phyloP scores from a whole-genome alignment of 1,140 invertebrate genomes.

The Calephelis virginiensis region DNA sequence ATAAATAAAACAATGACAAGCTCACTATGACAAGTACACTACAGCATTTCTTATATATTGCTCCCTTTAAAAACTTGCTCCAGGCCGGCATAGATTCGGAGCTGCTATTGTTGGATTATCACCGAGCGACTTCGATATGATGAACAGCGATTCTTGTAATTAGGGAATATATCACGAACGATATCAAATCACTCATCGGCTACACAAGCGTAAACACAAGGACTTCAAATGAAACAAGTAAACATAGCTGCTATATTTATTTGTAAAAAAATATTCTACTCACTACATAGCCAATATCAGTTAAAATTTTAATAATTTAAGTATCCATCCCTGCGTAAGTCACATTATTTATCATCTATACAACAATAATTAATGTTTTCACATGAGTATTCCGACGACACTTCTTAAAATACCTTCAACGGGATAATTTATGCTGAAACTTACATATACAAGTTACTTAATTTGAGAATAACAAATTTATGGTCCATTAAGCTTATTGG shows the following conservation, averaged over 20 bases:
- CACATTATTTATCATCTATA: constrained; percentile 78
- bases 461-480: constrained; percentile 61
- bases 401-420: constrained; percentile 42
- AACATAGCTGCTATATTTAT: constrained; percentile 78
- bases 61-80: too few relatives aligned
- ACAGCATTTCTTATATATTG: too few relatives aligned
- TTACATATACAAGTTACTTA: constrained; percentile 57
- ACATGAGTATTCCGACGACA: constrained; percentile 72
- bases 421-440: constrained; percentile 76
- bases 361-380: constrained; percentile 75
- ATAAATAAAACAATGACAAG: too few relatives aligned
- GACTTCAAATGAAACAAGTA: constrained; percentile 27
- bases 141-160: too few relatives aligned
- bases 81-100: too few relatives aligned
- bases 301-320: constrained; percentile 80
- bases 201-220: too few relatives aligned
- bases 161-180: too few relatives aligned
- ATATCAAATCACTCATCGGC: too few relatives aligned
- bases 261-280: constrained; percentile 81
- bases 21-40: too few relatives aligned
- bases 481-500: constrained; percentile 72
- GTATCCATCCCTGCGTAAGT: constrained; percentile 80
- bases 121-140: too few relatives aligned
- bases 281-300: constrained; percentile 80
- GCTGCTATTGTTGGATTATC: too few relatives aligned